A percentile compares a stretch with the other conserved stretches of the same genome.
These are phyloP conservation scores for Brevipalpus yothersi DNA, from an alignment of 1,140 invertebrate species.

Conservation along the genomic window DNA sequence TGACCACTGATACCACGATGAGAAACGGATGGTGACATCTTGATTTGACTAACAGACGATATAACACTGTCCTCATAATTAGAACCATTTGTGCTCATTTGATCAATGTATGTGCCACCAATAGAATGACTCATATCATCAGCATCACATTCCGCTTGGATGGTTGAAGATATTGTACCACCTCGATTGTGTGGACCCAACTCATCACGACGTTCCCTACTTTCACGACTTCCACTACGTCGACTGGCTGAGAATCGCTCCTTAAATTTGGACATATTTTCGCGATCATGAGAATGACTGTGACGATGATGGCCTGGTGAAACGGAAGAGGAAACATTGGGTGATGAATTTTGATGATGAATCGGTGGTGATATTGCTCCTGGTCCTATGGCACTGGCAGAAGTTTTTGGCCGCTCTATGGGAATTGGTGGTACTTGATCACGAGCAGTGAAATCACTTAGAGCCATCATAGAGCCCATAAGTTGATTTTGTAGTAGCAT, in stretches of 20 bases:
- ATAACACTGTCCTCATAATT: slow-evolving; percentile 1
- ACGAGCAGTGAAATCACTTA: slow-evolving; percentile 5
- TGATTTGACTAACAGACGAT: not conserved
- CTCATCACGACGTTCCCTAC: slow-evolving; percentile 12
- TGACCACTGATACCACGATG: not conserved
- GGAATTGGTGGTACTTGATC: not conserved
- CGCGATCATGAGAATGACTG: not conserved
- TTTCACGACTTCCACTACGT: slow-evolving; percentile 8
- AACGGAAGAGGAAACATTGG: not conserved
- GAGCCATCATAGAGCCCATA: slow-evolving; percentile 21
- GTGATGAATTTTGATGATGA: not conserved
- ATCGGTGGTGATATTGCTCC: not conserved
- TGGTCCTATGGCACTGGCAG: not conserved
- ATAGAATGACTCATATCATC: slow-evolving; percentile 1
- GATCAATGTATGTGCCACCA: not conserved
- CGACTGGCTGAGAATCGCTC: not conserved
- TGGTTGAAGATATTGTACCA: not conserved
- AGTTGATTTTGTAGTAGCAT: slow-evolving; percentile 58
- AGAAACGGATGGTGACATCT: not conserved
- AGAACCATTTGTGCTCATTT: not conserved
- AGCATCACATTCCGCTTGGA: slow-evolving; percentile 1
- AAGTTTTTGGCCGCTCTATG: not conserved
- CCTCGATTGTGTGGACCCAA: slow-evolving; percentile 11
- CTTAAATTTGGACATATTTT: not conserved
- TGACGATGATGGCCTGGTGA: not conserved